A percentile compares a stretch with the other conserved stretches of the same genome.
Conservation (phyloP, 2,113 vertebrate genomes). For the Melanerpes aurifrons region DNA sequence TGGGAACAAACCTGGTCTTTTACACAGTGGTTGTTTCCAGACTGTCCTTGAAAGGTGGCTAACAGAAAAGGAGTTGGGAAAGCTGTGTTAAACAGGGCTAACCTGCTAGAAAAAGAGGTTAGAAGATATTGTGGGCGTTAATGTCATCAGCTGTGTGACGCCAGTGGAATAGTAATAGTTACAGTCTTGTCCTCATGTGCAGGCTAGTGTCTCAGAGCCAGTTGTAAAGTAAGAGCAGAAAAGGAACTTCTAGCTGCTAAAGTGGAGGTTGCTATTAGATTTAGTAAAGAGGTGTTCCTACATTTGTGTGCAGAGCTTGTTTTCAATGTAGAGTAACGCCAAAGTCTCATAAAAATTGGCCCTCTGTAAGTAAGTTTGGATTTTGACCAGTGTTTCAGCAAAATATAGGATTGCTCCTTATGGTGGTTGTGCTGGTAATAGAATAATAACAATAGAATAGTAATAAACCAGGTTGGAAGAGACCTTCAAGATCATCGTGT, state of each 20-base stretch:
- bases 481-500: too few relatives aligned
- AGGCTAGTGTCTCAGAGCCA: background rate
- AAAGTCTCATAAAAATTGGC: background rate
- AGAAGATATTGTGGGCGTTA: background rate
- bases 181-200: background rate
- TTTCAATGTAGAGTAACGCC: background rate
- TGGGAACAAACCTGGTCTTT: background rate
- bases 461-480: too few relatives aligned
- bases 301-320: background rate
- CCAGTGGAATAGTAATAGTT: background rate
- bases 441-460: too few relatives aligned
- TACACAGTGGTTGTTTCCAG: background rate
- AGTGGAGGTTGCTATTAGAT: background rate
- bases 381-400: background rate
- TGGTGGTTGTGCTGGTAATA: background rate
- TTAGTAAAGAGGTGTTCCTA: background rate
- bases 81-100: background rate
- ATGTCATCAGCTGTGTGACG: background rate
- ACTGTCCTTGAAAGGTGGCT: background rate
- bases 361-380: background rate
- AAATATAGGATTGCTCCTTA: background rate
- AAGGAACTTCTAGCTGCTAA: background rate
- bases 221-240: background rate
- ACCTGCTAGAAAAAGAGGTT: background rate
- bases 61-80: background rate